phyloP scores from a whole-genome alignment of 2,113 vertebrate genomes.

The Mustela nigripes region DNA sequence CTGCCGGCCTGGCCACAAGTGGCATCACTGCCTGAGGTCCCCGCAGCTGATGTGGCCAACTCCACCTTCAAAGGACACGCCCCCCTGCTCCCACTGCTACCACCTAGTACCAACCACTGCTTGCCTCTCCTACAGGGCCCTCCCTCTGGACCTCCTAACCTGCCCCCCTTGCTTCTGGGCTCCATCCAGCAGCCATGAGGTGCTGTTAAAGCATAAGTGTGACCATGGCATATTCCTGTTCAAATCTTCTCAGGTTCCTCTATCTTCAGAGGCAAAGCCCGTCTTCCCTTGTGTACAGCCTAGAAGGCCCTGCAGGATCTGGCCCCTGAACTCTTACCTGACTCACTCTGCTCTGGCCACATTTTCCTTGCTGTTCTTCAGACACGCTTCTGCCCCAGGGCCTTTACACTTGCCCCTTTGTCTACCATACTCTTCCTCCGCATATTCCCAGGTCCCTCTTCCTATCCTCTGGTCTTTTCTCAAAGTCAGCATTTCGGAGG shows the following conservation, averaged over 20 bases:
- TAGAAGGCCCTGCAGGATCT: neutral
- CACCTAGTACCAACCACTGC: neutral
- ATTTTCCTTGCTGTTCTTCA: neutral
- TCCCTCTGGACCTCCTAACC: neutral
- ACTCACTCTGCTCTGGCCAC: neutral
- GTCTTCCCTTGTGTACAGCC: neutral
- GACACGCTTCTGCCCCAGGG: neutral
- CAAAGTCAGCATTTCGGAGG: neutral
- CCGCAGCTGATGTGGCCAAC: fast-evolving
- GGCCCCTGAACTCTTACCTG: neutral
- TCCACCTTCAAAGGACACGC: neutral
- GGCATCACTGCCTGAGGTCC: neutral
- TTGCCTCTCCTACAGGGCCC: neutral
- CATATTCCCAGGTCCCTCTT: neutral
- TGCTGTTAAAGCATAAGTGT: neutral
- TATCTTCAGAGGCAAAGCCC: neutral
- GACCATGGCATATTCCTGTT: neutral
- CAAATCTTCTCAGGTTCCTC: fast-evolving
- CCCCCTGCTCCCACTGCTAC: fast-evolving
- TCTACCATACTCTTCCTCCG: neutral
- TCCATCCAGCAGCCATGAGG: neutral
- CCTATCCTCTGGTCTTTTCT: neutral
- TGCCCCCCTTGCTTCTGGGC: no score
- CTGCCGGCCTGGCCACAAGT: neutral
- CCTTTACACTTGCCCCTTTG: neutral